Base-by-base conservation (phyloP, 2,113 vertebrate species). In the Muntiacus reevesi region DNA sequence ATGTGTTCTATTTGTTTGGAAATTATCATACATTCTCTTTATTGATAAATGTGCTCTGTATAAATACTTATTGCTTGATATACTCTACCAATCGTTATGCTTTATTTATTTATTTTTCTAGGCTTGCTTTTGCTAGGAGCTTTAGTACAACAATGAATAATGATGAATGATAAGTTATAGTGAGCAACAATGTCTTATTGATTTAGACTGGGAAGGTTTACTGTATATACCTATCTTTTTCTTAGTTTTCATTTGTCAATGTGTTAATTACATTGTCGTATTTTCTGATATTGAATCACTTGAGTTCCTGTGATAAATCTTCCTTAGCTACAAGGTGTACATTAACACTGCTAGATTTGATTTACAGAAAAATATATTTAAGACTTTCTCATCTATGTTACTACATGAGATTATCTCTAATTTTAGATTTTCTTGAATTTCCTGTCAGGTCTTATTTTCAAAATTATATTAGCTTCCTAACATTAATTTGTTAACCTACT, bases 61-160 rank as follows among this genome's bases (percentile, higher is more conserved):
- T n/a, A 57, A 92, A 60, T 85, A 60, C 57, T 86, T 55, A 40
- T 12, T 81, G 1, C 36, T 96, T 85, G 27, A 47, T 95, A 74
- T 91, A n/a, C 79, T n/a, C 15, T 97, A 36, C 57, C 36, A 81
- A 12, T 91, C 23, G 2, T 83, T 67, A 47, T 36, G 14, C 13
- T 89, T 81, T 76, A 62, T 64, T 90, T 79, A 88, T 71, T 93
- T 81, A 60, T 74, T 93, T 78, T 96, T 87, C 60, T 84, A 82
- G 14, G 0, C 13, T 52, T 60, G 28, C 11, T 5, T 30, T 62
- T 30, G 36, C 21, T 83, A 91, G 33, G 14, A 47, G 43, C 10
- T 59, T 97, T 36, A 79, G 40, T 45, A 47, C 15, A 36, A 43
- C 33, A 10, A 52, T 88, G 30, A 91, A 47, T 52, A 59, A 81